A percentile compares a stretch with the other conserved stretches of the same genome.
Conservation (phyloP, 2,888 invertebrate genomes). For the Thymelicus acteon region DNA sequence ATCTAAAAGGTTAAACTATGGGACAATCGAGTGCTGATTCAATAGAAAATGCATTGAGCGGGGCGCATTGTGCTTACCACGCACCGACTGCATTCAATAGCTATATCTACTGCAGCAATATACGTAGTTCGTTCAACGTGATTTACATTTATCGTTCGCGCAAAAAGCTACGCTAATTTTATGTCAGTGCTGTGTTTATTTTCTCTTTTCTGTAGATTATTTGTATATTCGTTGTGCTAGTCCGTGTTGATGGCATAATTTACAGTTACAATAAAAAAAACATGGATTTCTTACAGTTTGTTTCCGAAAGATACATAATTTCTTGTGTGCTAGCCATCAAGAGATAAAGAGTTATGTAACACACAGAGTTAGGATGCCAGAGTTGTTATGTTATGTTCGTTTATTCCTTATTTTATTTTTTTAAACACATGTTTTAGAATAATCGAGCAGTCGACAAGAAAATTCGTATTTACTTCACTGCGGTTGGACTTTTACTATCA, state of each 20-base stretch:
- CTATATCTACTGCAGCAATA: slow-evolving; percentile 61
- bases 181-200: slow-evolving; percentile 16
- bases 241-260: too few relatives aligned
- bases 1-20: slow-evolving; percentile 37
- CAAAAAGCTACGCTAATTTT: slow-evolving; percentile 39
- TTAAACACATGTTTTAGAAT: background rate
- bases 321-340: too few relatives aligned
- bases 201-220: background rate
- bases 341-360: too few relatives aligned
- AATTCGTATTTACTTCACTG: background rate
- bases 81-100: slow-evolving; percentile 70
- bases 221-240: background rate
- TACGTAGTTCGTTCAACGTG: slow-evolving; percentile 64
- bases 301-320: too few relatives aligned
- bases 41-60: slow-evolving; percentile 68
- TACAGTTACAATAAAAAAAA: too few relatives aligned
- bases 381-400: too few relatives aligned
- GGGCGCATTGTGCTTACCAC: slow-evolving; percentile 70
- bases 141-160: slow-evolving; percentile 72
- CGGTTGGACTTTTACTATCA: background rate
- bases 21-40: slow-evolving; percentile 73
- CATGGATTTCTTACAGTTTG: too few relatives aligned
- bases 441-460: background rate
- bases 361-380: too few relatives aligned
- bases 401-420: too few relatives aligned